phyloP scores from a whole-genome alignment of 2,113 vertebrate genomes.

The Theristicus caerulescens region DNA sequence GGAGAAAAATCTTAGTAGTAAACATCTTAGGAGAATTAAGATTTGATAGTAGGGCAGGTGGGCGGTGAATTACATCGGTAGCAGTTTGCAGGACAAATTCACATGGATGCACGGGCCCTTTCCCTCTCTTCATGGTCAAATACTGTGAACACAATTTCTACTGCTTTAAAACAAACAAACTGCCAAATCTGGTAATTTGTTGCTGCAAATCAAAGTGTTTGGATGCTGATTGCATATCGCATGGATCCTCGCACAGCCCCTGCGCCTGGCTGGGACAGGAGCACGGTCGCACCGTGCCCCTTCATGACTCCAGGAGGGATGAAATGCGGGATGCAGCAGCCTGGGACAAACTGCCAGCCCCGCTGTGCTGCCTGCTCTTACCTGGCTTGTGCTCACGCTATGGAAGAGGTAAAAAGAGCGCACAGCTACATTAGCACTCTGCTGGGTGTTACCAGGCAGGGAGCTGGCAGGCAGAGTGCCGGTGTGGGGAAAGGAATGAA shows the following conservation, averaged over 20 bases:
- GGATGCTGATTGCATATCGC: not conserved
- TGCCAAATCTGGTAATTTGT: no score
- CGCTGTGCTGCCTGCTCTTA: not conserved
- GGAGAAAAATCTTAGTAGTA: not conserved
- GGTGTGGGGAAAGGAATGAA: not conserved
- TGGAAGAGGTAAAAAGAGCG: not conserved
- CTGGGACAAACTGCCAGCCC: not conserved
- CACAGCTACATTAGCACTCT: no score
- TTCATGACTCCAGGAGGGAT: not conserved
- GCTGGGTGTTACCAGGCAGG: not conserved
- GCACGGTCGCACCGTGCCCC: not conserved
- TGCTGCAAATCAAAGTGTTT: not conserved
- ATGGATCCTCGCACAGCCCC: not conserved
- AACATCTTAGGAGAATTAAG: not conserved
- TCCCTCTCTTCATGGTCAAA: not conserved
- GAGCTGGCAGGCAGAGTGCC: not conserved
- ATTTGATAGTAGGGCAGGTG: no score
- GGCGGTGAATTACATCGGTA: not conserved
- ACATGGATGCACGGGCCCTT: accelerated
- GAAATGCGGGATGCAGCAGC: no score
- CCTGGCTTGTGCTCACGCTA: not conserved
- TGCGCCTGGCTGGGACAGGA: not conserved
- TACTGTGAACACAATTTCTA: not conserved
- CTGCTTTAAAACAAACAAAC: not conserved
- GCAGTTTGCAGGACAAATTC: not conserved